Conservation (phyloP, 2,113 vertebrate genomes). For the Ictalurus punctatus region DNA sequence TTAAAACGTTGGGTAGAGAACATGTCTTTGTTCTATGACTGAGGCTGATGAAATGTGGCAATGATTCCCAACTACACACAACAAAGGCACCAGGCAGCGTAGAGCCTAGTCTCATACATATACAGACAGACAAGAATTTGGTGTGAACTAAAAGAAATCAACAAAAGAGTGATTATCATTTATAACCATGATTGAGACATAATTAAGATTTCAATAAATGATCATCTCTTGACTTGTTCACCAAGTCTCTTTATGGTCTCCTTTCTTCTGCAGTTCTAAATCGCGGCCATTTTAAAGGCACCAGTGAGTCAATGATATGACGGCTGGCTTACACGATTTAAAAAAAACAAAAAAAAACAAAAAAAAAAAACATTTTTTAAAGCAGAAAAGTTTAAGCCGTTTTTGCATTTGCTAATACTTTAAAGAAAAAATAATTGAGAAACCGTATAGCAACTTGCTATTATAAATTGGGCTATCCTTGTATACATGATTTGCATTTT, state of each 20-base stretch:
- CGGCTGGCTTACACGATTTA: constrained; percentile 18
- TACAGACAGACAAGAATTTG: not conserved
- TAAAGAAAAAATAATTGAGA: not conserved
- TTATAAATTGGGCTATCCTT: constrained; percentile 19
- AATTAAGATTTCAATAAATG: not conserved
- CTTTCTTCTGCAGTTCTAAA: constrained; percentile 13
- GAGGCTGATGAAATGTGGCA: not conserved
- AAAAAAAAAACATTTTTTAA: too few species aligned
- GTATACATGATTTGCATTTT: constrained; percentile 46
- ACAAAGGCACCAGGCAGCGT: constrained; percentile 10
- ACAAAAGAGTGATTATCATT: not conserved
- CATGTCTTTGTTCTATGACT: not conserved
- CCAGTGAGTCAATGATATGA: constrained; percentile 53
- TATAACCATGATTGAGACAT: not conserved
- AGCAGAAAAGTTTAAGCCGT: constrained; percentile 1
- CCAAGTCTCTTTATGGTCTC: constrained; percentile 14
- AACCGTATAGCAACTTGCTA: constrained; percentile 14
- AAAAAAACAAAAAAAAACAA: not conserved
- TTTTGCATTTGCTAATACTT: constrained; percentile 19
- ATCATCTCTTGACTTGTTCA: not conserved
- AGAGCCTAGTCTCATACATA: constrained; percentile 4
- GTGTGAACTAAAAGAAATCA: not conserved
- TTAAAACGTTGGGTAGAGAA: not conserved
- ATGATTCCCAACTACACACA: not conserved
- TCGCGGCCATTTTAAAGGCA: constrained; percentile 65